A percentile compares a stretch with the other conserved stretches of the same genome.
These are phyloP conservation scores for Leptarthrus brevirostris DNA, from an alignment of 2,888 invertebrate species.

Conservation along the genomic window DNA sequence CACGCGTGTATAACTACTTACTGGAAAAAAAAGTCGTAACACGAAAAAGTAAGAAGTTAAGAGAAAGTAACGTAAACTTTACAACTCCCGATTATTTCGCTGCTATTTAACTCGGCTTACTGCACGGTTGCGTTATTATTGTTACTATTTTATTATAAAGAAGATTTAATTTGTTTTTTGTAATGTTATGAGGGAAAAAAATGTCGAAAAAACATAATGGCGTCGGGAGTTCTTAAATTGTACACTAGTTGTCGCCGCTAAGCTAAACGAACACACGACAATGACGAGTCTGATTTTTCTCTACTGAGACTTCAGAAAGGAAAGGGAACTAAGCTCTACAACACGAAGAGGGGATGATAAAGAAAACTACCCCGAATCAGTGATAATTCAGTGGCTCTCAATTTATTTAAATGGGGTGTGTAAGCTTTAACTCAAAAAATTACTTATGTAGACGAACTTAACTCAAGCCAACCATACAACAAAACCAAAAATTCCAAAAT, in stretches of 20 bases:
- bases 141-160: slow-evolving; percentile 35
- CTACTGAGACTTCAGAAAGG: slow-evolving; percentile 22
- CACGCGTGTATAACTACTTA: slow-evolving; percentile 22
- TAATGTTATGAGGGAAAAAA: slow-evolving; percentile 44
- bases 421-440: no score
- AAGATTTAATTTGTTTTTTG: slow-evolving; percentile 38
- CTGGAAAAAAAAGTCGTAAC: slow-evolving; percentile 2
- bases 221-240: slow-evolving; percentile 52
- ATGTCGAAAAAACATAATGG: slow-evolving; percentile 54
- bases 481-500: no score
- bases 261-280: slow-evolving; percentile 47
- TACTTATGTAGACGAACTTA: no score
- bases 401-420: neutral
- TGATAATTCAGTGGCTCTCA: slow-evolving; percentile 1
- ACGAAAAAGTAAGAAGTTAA: neutral
- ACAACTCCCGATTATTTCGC: slow-evolving; percentile 4
- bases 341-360: slow-evolving; percentile 26
- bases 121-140: neutral
- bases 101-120: neutral
- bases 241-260: slow-evolving; percentile 48
- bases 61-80: slow-evolving; percentile 13
- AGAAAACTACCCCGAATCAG: slow-evolving; percentile 28
- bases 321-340: slow-evolving; percentile 3
- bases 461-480: no score
- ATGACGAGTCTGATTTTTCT: slow-evolving; percentile 47